Evolutionary conservation across 2,797 vertebrate genomes (phyloP).

Genomic region (Caiman crocodilus): DNA sequence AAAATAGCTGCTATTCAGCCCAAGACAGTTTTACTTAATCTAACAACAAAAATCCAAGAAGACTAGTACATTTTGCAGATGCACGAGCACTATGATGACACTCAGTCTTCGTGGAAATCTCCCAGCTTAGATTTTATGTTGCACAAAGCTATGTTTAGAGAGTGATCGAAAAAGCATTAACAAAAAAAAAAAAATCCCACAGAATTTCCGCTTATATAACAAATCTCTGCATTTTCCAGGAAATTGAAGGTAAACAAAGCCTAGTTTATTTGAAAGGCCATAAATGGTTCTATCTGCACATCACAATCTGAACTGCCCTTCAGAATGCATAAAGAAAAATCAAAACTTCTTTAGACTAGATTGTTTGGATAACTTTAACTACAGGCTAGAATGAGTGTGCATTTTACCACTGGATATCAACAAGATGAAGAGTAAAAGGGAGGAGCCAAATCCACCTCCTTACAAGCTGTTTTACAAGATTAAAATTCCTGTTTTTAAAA

Average conservation of each 20-base stretch:
- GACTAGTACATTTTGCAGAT: not conserved
- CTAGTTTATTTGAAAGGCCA: not conserved
- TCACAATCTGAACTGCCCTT: too few relatives aligned
- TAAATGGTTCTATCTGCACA: not conserved
- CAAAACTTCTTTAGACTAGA: not conserved
- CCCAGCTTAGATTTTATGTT: conserved; percentile 20
- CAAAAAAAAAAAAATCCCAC: conserved; percentile 12
- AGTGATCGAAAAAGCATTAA: conserved; percentile 8
- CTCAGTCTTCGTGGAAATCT: not conserved
- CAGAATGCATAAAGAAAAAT: not conserved
- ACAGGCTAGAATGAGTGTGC: not conserved
- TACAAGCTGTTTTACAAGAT: not conserved
- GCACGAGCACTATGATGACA: not conserved
- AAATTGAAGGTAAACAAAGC: conserved; percentile 31
- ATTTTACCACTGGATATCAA: not conserved
- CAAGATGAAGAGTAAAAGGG: not conserved
- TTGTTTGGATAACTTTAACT: not conserved
- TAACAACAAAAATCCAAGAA: conserved; percentile 1
- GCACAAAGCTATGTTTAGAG: conserved; percentile 18
- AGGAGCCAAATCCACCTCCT: not conserved
- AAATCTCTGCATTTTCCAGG: conserved; percentile 13
- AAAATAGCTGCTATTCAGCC: conserved; percentile 15
- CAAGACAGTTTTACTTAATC: conserved; percentile 14
- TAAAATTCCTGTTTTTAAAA: not conserved
- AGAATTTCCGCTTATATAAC: conserved; percentile 41